Evolutionary conservation across 2,113 vertebrate genomes (phyloP).

Genomic region (Coturnix japonica): DNA sequence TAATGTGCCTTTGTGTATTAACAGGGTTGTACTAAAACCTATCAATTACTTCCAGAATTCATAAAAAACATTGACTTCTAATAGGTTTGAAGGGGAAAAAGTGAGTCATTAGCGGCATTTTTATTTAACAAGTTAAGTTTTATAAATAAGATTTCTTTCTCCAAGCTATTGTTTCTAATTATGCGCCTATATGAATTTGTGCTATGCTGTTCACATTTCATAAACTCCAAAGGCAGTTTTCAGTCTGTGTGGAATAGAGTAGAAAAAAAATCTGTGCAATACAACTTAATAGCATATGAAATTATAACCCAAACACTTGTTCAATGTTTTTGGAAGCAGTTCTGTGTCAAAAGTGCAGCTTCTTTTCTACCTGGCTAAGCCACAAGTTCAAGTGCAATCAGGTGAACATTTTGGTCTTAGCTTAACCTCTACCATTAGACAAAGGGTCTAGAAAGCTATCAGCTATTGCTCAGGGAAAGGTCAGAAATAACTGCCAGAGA

Average conservation of each 20-base stretch:
- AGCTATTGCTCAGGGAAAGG: constrained; percentile 45
- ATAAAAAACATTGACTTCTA: neutral
- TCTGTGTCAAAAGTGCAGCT: neutral
- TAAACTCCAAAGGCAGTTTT: constrained; percentile 57
- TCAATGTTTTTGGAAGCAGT: constrained; percentile 4
- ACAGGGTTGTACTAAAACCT: neutral
- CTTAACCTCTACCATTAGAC: constrained; percentile 20
- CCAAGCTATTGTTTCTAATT: constrained; percentile 70
- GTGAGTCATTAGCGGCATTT: constrained; percentile 49
- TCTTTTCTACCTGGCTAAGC: neutral
- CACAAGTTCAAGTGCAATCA: constrained; percentile 16
- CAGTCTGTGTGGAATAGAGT: constrained; percentile 25
- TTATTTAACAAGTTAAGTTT: constrained; percentile 72
- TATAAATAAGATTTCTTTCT: constrained; percentile 67
- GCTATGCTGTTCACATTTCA: constrained; percentile 64
- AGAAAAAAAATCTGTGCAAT: constrained; percentile 39
- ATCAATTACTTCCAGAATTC: constrained; percentile 1
- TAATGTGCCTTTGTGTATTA: neutral
- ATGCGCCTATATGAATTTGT: constrained; percentile 64
- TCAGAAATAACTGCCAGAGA: constrained; percentile 28
- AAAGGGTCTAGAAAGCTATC: constrained; percentile 23
- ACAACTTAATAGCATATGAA: constrained; percentile 37
- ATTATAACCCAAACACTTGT: constrained; percentile 29
- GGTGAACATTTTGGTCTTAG: constrained; percentile 41
- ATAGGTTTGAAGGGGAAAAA: constrained; percentile 25